Percentiles rank a stretch among this genome's conserved stretches.
These are phyloP conservation scores for Butorides virescens DNA, from an alignment of 2,113 vertebrate genomes.

Conservation along the genomic window DNA sequence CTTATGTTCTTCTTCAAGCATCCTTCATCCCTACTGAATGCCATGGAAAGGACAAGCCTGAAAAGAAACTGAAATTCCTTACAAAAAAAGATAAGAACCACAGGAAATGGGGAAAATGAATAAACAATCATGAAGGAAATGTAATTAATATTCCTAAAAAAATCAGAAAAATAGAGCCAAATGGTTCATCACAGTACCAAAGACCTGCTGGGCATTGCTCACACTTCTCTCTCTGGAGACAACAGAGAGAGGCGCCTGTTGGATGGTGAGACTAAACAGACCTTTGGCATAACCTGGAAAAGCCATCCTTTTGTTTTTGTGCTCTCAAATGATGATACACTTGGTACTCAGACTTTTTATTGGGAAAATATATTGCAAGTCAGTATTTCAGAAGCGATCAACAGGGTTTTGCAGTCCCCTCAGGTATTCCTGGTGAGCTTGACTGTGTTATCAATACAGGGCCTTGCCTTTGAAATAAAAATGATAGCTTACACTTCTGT, in stretches of 20 bases:
- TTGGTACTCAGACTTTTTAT: background rate
- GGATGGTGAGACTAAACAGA: background rate
- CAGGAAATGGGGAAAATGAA: background rate
- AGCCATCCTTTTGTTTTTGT: background rate
- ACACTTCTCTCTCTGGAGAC: background rate
- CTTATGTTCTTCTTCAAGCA: background rate
- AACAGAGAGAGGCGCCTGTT: rapidly evolving
- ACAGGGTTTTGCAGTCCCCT: background rate
- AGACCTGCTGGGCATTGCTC: background rate
- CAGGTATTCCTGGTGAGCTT: background rate
- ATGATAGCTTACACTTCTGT: background rate
- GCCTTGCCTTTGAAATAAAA: background rate
- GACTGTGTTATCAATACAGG: background rate
- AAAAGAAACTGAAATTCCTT: background rate
- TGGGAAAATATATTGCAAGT: background rate
- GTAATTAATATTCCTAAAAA: background rate
- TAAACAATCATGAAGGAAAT: background rate
- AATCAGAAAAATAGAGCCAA: background rate
- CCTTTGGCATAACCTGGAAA: background rate
- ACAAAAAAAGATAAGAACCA: background rate
- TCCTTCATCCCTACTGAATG: background rate
- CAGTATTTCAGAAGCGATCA: background rate
- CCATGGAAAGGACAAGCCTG: background rate
- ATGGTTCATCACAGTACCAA: background rate
- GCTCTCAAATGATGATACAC: background rate